Evolutionary conservation across 2,113 vertebrate genomes (phyloP), one percentile per base, ranked within the genome.

Genomic region (Planiliza haematocheilus): DNA sequence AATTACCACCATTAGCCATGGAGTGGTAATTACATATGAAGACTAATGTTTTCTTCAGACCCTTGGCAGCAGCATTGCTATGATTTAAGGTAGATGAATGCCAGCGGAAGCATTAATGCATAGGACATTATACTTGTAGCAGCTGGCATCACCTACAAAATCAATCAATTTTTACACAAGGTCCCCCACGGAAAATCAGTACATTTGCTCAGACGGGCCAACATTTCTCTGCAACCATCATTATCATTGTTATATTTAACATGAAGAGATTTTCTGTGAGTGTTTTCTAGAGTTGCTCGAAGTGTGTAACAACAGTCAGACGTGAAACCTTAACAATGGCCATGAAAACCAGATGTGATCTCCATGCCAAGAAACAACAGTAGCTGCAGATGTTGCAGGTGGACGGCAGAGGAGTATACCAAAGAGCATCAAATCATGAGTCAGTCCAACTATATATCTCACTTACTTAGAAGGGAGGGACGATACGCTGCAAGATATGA

Each of bases 301-400:
- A 83, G 81, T 84, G 79, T 70, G 76, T 43, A 81, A 55, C 59
- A 68, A 58, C 65, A 79, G 75, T 68, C 42, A 63, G 73, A 71
- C 48, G 8, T 65, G 57, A 77, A 77, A 56, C 81, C 58, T 55
- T 7, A 62, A 72, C 59, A 48, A n/a, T 4, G 7, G 24, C 39
- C 84, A 74, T 66, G 42, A 68, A 43, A 74, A 69, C 58, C 83
- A 87, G 85, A 87, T 84, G 81, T 82, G 65, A 16, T 8, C 18
- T 2, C 0, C 0, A 7, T 24, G 60, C 68, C 77, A 65, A 57
- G 61, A 55, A 71, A 57, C 51, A 76, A 50, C 84, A 66, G 82
- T 78, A 70, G 82, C 86, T 63, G 64, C 83, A 85, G 86, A 83
- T 78, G 81, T 8, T 56, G 64, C 79, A 84, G 77, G 79, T 82